phyloP scores from a whole-genome alignment of 1,140 invertebrate species.

The Platyura marginata region DNA sequence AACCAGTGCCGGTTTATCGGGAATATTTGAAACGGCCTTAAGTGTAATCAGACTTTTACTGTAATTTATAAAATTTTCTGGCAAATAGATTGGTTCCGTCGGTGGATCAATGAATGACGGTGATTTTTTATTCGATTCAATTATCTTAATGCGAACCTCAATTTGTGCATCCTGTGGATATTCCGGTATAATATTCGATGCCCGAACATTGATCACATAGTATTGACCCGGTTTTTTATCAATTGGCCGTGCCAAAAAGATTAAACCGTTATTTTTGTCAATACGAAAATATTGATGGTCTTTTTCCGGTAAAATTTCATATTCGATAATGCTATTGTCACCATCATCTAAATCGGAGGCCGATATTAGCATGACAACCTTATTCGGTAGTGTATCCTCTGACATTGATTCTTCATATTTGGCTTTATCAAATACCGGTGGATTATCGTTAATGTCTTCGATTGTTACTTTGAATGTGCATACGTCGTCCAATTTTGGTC shows the following conservation, averaged over 20 bases:
- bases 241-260: constrained; percentile 51
- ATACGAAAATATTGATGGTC: constrained; percentile 58
- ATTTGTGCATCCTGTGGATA: constrained; percentile 40
- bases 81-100: constrained; percentile 37
- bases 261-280: constrained; percentile 55
- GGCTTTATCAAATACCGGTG: constrained; percentile 69
- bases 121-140: constrained; percentile 73
- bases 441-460: constrained; percentile 74
- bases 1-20: constrained; percentile 44
- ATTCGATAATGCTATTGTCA: constrained; percentile 57
- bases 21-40: constrained; percentile 52
- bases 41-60: constrained; percentile 44
- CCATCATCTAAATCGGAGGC: constrained; percentile 78
- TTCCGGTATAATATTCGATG: constrained; percentile 49
- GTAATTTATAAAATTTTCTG: constrained; percentile 54
- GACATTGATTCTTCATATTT: constrained; percentile 29
- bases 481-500: constrained; percentile 62
- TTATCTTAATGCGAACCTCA: constrained; percentile 61
- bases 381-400: constrained; percentile 20
- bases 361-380: constrained; percentile 69
- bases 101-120: constrained; percentile 47
- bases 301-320: constrained; percentile 36
- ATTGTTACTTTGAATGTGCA: constrained; percentile 77
- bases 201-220: constrained; percentile 54
- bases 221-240: constrained; percentile 34